Evolutionary conservation across 2,888 invertebrate genomes (phyloP).

Genomic region (Oscheius myriophilus): DNA sequence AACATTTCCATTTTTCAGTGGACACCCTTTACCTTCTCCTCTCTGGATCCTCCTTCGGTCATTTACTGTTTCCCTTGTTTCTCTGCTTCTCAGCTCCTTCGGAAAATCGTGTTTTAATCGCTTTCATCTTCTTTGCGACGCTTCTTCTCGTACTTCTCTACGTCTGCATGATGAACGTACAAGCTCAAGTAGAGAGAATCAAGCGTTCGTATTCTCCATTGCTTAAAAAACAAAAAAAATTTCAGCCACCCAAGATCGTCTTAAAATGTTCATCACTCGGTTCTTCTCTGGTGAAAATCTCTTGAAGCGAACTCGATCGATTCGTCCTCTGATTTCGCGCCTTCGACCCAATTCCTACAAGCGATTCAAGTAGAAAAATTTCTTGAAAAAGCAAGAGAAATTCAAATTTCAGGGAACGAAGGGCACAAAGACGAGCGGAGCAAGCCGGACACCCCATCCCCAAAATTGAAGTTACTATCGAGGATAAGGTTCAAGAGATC

Average conservation of each 20-base stretch:
- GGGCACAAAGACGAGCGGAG: constrained; percentile 18
- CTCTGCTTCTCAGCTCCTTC: constrained; percentile 44
- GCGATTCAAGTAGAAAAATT: constrained; percentile 40
- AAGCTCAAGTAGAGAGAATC: constrained; percentile 56
- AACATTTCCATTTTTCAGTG: constrained; percentile 37
- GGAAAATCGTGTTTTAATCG: constrained; percentile 52
- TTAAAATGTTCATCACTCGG: constrained; percentile 49
- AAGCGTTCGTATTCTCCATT: constrained; percentile 34
- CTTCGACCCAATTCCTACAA: constrained; percentile 49
- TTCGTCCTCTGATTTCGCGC: constrained; percentile 51
- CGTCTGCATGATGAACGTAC: constrained; percentile 57
- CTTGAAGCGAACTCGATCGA: constrained; percentile 49
- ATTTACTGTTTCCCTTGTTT: constrained; percentile 52
- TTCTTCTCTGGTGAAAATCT: constrained; percentile 51
- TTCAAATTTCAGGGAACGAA: constrained; percentile 11
- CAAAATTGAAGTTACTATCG: constrained; percentile 24
- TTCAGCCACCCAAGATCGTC: constrained; percentile 48
- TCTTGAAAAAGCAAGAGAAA: neutral
- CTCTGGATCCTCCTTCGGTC: constrained; percentile 53
- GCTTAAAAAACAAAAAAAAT: neutral
- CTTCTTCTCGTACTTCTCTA: constrained; percentile 57
- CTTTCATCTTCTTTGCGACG: constrained; percentile 57
- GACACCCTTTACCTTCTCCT: constrained; percentile 39
- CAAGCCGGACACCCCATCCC: constrained; percentile 7
- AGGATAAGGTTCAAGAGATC: neutral